Evolutionary conservation across 2,113 vertebrate genomes (phyloP), one percentile per base, ranked within the genome.

Genomic region (Ursus arctos): DNA sequence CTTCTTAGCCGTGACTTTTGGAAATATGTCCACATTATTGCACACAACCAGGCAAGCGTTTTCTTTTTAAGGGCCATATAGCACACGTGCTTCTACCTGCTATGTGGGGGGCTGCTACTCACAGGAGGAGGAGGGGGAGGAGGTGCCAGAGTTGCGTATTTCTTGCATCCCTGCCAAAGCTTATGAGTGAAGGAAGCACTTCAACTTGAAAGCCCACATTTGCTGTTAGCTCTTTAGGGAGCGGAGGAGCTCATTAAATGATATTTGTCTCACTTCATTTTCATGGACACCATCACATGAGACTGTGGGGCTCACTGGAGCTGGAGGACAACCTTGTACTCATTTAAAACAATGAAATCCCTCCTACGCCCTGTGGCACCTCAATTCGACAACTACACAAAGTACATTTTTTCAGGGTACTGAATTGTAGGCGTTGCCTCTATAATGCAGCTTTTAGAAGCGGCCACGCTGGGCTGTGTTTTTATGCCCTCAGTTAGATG

Each of bases 301-400:
- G n/a, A 24, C 86, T 7, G 72, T 13, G 4, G 28, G 28, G 2
- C 22, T 26, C 14, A 0, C 40, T 2, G 47, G 33, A 89, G 40
- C 61, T 16, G 69, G 61, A 71, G 76, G 81, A n/a, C 1, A 55
- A 12, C 71, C 47, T 40, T 4, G 14, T 67, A 6, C 26, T n/a
- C 36, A 0, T 2, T 47, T 76, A 53, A 90, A 65, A 40, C 19
- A 28, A 8, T 26, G 2, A 63, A 74, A 53, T 69, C 51, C 55
- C 40, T 81, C 31, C 89, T 74, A 40, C 13, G 0, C 15, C 33
- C 43, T 7, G 0, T n/a, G 61, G 40, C 49, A 24, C n/a, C 63
- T 33, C 28, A 6, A 61, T 61, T 7, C 1, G 0, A 36, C 31
- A 18, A 33, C 11, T 15, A 15, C 0, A 12, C 57, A 3, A 40